Conservation (phyloP, 2,113 vertebrate genomes). For the Heteronetta atricapilla region DNA sequence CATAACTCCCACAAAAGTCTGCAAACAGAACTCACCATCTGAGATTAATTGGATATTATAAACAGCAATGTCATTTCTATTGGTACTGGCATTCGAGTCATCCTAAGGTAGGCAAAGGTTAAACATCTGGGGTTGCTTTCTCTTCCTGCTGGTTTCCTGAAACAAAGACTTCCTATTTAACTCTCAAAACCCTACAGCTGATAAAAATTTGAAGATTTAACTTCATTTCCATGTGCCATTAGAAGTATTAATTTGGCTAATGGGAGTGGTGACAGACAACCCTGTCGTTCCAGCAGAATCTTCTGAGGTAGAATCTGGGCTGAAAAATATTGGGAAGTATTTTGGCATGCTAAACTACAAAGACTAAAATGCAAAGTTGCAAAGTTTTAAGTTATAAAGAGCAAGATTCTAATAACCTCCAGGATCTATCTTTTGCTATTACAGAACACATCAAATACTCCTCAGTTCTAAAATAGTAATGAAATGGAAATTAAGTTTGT, state of each 20-base stretch:
- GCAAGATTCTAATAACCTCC: background rate
- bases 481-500: slow-evolving; percentile 15
- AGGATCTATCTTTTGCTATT: background rate
- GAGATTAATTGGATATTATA: background rate
- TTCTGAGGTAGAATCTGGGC: background rate
- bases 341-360: background rate
- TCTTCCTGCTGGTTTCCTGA: background rate
- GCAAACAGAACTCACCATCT: background rate
- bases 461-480: background rate
- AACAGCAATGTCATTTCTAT: background rate
- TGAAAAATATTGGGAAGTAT: background rate
- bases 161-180: background rate
- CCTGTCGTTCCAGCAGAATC: background rate
- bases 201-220: background rate
- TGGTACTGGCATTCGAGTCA: background rate
- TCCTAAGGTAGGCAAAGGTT: background rate
- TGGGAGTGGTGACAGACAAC: background rate
- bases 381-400: background rate
- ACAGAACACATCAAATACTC: background rate
- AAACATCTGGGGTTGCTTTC: background rate
- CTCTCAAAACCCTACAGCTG: background rate
- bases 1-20: background rate
- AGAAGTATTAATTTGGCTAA: background rate
- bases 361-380: background rate
- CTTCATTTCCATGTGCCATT: background rate